Percentiles rank a stretch among this genome's conserved stretches.
Conservation (phyloP, 2,113 vertebrate genomes). For the Sphyrna mokarran region DNA sequence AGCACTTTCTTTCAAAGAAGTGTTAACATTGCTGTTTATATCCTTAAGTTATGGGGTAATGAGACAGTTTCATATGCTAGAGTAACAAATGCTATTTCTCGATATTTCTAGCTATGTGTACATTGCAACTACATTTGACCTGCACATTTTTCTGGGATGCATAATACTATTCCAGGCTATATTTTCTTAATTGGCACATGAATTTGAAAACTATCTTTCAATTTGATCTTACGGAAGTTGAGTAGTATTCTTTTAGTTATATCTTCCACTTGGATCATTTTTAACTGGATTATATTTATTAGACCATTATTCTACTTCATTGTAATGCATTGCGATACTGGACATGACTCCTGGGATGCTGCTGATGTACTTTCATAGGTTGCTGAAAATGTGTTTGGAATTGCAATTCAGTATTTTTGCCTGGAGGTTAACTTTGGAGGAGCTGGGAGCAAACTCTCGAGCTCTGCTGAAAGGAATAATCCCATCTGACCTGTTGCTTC, state of each 20-base stretch:
- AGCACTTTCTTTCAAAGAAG: not conserved
- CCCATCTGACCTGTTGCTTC: not conserved
- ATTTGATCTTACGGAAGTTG: not conserved
- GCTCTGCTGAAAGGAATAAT: not conserved
- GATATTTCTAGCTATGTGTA: not conserved
- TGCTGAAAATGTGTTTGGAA: not conserved
- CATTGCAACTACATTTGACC: not conserved
- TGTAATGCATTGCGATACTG: not conserved
- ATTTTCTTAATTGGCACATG: not conserved
- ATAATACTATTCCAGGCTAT: not conserved
- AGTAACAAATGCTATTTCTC: not conserved
- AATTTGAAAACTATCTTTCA: not conserved
- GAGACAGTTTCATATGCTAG: not conserved
- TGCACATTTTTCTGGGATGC: not conserved
- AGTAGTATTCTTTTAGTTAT: not conserved
- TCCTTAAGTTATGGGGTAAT: not conserved
- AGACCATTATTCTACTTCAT: not conserved
- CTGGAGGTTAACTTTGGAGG: not conserved
- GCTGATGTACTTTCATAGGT: not conserved
- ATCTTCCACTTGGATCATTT: not conserved
- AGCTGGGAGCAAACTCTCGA: not conserved
- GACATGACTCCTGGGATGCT: not conserved
- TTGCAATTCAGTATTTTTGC: not conserved
- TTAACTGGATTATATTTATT: not conserved
- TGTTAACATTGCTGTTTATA: slow-evolving; percentile 16